Percentiles rank a stretch among this genome's conserved stretches.
Evolutionary conservation across 2,888 invertebrate genomes (phyloP).

Genomic region (Cryptus armator): DNA sequence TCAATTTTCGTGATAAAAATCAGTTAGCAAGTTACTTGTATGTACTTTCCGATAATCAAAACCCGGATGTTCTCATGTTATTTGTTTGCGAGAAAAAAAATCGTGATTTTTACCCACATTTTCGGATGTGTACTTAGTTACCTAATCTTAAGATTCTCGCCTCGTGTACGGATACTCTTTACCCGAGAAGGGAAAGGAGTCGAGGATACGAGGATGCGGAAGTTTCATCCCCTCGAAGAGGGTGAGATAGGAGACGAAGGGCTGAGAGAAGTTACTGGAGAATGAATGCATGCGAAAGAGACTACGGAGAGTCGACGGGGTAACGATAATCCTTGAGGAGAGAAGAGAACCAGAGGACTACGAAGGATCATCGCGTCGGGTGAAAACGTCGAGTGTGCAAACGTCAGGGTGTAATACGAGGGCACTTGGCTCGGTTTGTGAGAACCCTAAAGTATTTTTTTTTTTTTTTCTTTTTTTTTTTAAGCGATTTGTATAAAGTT

Average conservation of each 20-base stretch:
- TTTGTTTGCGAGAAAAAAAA: too few relatives aligned
- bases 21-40: too few relatives aligned
- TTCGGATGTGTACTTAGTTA: too few relatives aligned
- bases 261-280: not conserved
- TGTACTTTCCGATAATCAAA: too few relatives aligned
- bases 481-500: not conserved
- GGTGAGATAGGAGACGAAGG: not conserved
- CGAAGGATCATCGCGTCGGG: slow-evolving; percentile 63
- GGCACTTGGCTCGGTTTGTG: not conserved
- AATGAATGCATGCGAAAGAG: slow-evolving; percentile 62
- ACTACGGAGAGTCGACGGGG: slow-evolving; percentile 84
- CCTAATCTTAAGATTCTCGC: slow-evolving; percentile 14
- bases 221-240: not conserved
- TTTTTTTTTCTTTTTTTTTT: not conserved
- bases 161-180: not conserved
- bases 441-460: slow-evolving; percentile 28
- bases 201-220: too few relatives aligned
- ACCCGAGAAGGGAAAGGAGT: too few relatives aligned
- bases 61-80: too few relatives aligned
- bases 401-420: slow-evolving; percentile 30
- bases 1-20: too few relatives aligned
- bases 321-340: slow-evolving; percentile 67
- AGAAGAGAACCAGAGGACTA: slow-evolving; percentile 12
- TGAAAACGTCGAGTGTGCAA: slow-evolving; percentile 71
- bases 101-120: too few relatives aligned